Percentiles rank a stretch among this genome's conserved stretches.
Evolutionary conservation across 2,797 vertebrate species (phyloP).

Genomic region (Acestrorhynchus altus): DNA sequence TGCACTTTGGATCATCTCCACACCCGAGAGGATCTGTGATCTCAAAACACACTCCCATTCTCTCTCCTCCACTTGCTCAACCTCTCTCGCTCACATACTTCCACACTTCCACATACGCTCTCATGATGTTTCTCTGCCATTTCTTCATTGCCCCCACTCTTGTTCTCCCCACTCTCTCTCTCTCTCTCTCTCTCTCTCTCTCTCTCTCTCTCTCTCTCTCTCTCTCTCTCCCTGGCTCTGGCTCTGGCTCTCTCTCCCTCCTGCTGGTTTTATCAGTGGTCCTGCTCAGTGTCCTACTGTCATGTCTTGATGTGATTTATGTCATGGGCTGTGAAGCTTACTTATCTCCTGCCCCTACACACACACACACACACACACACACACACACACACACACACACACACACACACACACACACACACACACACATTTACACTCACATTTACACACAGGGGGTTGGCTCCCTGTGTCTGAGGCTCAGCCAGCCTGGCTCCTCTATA

Average conservation of each 20-base stretch:
- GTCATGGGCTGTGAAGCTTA: conserved; percentile 86
- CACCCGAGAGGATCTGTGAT: conserved; percentile 68
- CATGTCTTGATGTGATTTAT: conserved; percentile 92
- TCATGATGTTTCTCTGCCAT: conserved; percentile 47
- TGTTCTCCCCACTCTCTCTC: conserved; percentile 60
- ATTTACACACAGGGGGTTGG: conserved; percentile 63
- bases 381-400: conserved; percentile 27
- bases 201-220: conserved; percentile 61
- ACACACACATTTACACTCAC: too few species aligned
- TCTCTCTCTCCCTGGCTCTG: conserved; percentile 44
- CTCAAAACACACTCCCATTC: conserved; percentile 69
- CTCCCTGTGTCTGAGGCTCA: conserved; percentile 71
- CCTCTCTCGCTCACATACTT: conserved; percentile 26
- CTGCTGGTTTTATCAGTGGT: conserved; percentile 84
- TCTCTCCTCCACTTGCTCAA: conserved; percentile 42
- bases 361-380: conserved; percentile 28
- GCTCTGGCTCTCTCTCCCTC: conserved; percentile 58
- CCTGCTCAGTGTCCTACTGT: conserved; percentile 92
- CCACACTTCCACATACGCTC: conserved; percentile 24
- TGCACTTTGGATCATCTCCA: conserved; percentile 57
- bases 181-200: conserved; percentile 49
- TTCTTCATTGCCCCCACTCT: conserved; percentile 51
- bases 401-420: conserved; percentile 36
- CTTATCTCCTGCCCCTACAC: conserved; percentile 84
- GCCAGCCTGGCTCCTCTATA: conserved; percentile 84